These are phyloP conservation scores for Phalacrocorax aristotelis DNA, from an alignment of 2,113 vertebrate species.

Conservation along the genomic window DNA sequence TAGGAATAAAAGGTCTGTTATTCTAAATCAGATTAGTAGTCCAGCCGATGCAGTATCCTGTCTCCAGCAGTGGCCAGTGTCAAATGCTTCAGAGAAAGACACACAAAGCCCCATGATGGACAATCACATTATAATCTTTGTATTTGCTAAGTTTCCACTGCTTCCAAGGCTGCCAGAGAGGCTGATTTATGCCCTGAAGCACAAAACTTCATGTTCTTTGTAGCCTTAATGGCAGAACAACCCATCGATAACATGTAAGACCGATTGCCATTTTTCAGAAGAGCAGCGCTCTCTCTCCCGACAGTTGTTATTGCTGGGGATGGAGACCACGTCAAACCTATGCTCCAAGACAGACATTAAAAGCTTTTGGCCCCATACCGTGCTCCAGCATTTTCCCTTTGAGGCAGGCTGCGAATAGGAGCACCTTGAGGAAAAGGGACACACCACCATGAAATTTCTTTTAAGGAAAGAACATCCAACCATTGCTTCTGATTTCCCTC, in stretches of 20 bases:
- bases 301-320: neutral
- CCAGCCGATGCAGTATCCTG: constrained; percentile 31
- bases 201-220: neutral
- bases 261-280: neutral
- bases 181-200: constrained; percentile 4
- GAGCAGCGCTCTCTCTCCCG: neutral
- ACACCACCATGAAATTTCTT: neutral
- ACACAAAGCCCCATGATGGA: neutral
- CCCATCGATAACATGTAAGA: neutral
- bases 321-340: neutral
- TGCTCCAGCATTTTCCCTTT: neutral
- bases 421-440: neutral
- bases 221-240: neutral
- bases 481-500: constrained; percentile 26
- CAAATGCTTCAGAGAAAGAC: constrained; percentile 32
- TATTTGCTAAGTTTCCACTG: neutral
- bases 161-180: neutral
- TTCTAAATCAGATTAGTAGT: constrained; percentile 57
- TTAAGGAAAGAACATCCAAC: neutral
- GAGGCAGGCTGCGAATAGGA: neutral
- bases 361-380: neutral
- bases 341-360: neutral
- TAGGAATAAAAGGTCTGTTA: constrained; percentile 57
- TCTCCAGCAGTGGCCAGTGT: constrained; percentile 28
- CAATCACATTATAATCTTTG: neutral